Base-by-base conservation (phyloP, 2,888 invertebrate species). In the Cyrtodaria siliqua region DNA sequence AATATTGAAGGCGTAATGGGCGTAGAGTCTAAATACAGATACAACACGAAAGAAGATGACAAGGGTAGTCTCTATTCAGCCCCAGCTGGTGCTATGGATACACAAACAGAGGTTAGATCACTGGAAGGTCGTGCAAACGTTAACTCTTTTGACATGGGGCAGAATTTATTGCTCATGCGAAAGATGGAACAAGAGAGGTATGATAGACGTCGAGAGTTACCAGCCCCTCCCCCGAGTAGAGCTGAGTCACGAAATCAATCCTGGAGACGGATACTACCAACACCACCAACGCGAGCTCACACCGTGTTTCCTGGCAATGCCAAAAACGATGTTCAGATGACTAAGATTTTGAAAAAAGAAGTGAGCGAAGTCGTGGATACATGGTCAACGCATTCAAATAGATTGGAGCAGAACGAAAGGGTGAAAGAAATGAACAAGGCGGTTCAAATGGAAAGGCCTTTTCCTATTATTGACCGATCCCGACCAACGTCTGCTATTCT, bases 1-100 rank as follows among this genome's bases (percentile, higher is more conserved):
- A 80, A 71, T 27, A 80, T 80, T 40, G 73, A 80, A 49, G 40
- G 61, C n/a, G 76, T 73, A 1, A 50, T 80, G 66, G 80, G 80
- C 2, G 73, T 80, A n/a, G 70, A 76, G 23, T 70, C 77, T 12
- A 69, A 71, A 33, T 70, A 67, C 27, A 49, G 29, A n/a, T 63
- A 70, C 26, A 73, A 50, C 20, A 24, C 27, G 3, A 59, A n/a
- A 14, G 61, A 69, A 12, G 79, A 79, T 18, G 80, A 77, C 40
- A 70, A 73, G 27, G 40, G 49, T 1, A 80, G 80, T 44, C 23
- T 73, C 2, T 57, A 62, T 18, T 76, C 80, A 0, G 80, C 80
- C 4, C 80, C 80, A 1, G 73, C 80, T 1, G 76, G 67, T 6
- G 56, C 42, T 18, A 14, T 80, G 6, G 49, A 73, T 18, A 64